Percentiles rank a stretch among this genome's conserved stretches.
Conservation (phyloP, 2,797 vertebrate species). For the Centropyge bicolor region DNA sequence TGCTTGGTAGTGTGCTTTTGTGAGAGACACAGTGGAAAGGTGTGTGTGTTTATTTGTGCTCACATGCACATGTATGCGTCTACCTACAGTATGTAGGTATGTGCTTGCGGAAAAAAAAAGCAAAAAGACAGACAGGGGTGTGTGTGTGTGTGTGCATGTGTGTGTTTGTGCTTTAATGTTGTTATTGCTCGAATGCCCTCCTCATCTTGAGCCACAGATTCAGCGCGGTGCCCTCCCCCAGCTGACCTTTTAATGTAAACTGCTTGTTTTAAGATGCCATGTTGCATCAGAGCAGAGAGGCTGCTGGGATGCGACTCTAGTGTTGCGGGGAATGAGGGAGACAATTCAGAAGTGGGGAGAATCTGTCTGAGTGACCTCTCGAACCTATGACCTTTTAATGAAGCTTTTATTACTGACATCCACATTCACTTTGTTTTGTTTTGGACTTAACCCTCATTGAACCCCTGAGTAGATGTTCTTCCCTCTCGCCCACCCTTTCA, state of each 20-base stretch:
- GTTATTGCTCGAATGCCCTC: conserved; percentile 42
- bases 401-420: conserved; percentile 76
- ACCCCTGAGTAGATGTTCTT: conserved; percentile 36
- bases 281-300: conserved; percentile 74
- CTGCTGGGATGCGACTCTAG: conserved; percentile 58
- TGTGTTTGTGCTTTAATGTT: conserved; percentile 28
- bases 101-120: conserved; percentile 17
- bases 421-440: conserved; percentile 70
- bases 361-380: conserved; percentile 70
- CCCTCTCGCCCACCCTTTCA: conserved; percentile 68
- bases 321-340: conserved; percentile 69
- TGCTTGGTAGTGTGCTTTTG: conserved; percentile 56
- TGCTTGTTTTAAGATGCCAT: conserved; percentile 82
- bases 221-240: conserved; percentile 64
- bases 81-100: conserved; percentile 16
- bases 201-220: conserved; percentile 57
- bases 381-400: conserved; percentile 80
- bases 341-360: conserved; percentile 76
- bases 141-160: conserved; percentile 19
- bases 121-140: conserved; percentile 36
- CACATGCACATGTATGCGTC: conserved; percentile 19
- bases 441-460: conserved; percentile 70
- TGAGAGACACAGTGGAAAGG: conserved; percentile 11
- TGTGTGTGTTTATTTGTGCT: conserved; percentile 14
- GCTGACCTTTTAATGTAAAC: conserved; percentile 83